Evolutionary conservation across 1,140 invertebrate species (phyloP), one percentile per base, ranked within the genome.

Genomic region (Coenobita brevimanus): DNA sequence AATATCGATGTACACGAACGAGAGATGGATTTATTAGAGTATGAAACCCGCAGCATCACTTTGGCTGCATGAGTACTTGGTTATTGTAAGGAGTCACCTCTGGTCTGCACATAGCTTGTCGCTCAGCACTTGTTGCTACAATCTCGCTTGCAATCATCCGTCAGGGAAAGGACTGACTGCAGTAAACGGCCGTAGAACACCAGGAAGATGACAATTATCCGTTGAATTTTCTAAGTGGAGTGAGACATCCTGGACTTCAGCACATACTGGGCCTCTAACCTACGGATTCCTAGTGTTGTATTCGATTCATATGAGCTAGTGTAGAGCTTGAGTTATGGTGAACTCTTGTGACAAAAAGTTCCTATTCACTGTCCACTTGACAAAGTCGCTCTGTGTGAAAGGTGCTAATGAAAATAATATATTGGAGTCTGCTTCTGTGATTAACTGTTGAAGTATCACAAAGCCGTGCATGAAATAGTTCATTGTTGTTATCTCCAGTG

Each of bases 11-110:
- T 86, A 13, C 83, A 86, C 84, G 84, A 79, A 41, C 75, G 84
- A 15, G 84, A 87, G 43, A 87, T 87, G 84, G 84, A 87, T 76
- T 43, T 87, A 15, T 64, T 87, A 1, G 84, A 87, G 76, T 87
- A 81, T 76, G 84, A 87, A 33, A 87, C 84, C 27, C 79, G 75
- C 46, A 87, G 84, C 64, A 87, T 87, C 62, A 87, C 84, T 46
- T 76, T 87, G 46, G 84, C 84, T 33, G 84, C 84, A 76, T 87
- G 84, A 87, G 76, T 27, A 41, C 13, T 30, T 30, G 57, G 33
- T 36, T 38, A 38, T 15, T 30, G 82, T 64, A 4, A n/a, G 60
- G 82, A 85, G 82, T 85, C 71, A 76, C 82, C 82, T 27, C 2
- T 46, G 62, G 33, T 33, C 41, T 82, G 80, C 80, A 82, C 80